Evolutionary conservation across 2,113 vertebrate species (phyloP).

Genomic region (Ameiurus melas): DNA sequence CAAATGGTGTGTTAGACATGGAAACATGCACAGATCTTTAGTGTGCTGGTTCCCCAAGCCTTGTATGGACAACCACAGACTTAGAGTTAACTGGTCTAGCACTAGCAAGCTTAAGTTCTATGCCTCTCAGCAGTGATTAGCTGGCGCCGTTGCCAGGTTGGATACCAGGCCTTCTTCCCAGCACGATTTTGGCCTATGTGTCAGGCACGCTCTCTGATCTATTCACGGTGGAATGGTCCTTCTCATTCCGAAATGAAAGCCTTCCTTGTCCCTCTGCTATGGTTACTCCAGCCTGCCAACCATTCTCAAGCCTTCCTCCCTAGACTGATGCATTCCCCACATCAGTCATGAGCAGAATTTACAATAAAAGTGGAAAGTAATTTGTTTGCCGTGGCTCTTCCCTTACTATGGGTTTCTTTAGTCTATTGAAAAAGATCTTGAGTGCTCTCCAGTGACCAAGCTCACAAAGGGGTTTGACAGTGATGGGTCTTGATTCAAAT

Average conservation of each 20-base stretch:
- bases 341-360: slow-evolving; percentile 47
- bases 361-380: slow-evolving; percentile 39
- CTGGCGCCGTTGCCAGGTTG: slow-evolving; percentile 11
- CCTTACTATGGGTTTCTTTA: slow-evolving; percentile 22
- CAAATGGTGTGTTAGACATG: neutral
- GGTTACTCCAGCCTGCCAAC: slow-evolving; percentile 41
- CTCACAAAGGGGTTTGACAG: slow-evolving; percentile 3
- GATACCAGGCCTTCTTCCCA: slow-evolving; percentile 35
- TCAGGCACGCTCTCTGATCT: slow-evolving; percentile 38
- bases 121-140: slow-evolving; percentile 14
- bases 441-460: slow-evolving; percentile 32
- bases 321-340: slow-evolving; percentile 28
- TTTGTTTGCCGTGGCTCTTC: slow-evolving; percentile 33
- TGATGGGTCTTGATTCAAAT: slow-evolving; percentile 22
- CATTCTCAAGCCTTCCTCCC: neutral
- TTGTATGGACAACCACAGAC: neutral
- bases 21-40: neutral
- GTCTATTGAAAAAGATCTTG: slow-evolving; percentile 25
- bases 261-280: slow-evolving; percentile 43
- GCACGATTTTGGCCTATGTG: slow-evolving; percentile 36
- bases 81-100: neutral
- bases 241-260: slow-evolving; percentile 46
- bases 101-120: slow-evolving; percentile 4
- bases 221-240: slow-evolving; percentile 40
- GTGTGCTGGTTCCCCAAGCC: neutral